Evolutionary conservation across 1,140 invertebrate species (phyloP), one percentile per base, ranked within the genome.

Genomic region (Magallana gigas): DNA sequence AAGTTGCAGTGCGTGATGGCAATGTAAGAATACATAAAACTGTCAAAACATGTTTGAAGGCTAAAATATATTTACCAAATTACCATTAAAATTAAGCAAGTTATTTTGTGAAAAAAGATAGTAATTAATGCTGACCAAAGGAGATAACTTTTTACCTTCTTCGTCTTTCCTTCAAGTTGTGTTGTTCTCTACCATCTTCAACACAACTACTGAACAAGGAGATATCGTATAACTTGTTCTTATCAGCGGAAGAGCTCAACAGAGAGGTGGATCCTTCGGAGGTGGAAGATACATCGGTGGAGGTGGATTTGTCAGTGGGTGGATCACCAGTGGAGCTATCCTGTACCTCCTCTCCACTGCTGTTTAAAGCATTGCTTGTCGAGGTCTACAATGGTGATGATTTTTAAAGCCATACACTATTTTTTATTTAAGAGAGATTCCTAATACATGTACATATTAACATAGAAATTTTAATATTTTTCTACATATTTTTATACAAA

Each of bases 141-240:
- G 36, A 48, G 12, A 57, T 6, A 16, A 18, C 36, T 23, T 0
- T 64, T 57, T 88, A 94, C 93, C 94, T 92, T 87, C 94, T 90
- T 48, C 92, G 92, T 57, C 94, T 92, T 90, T 94, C 94, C 84
- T 94, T 94, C 85, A 94, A 90, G 80, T 94, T 94, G 87, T 94
- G 94, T 85, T 91, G 91, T 87, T 94, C 93, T 89, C 92, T 90
- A 48, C 90, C 89, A 18, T 91, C 89, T 14, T 87, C 82, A 14
- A 84, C 56, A 56, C 84, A 84, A 57, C 81, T 57, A 83, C 48
- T 57, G 48, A 83, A 58, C 12, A 89, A 57, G 14, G 68, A 62
- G 57, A 89, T 86, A 16, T 83, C 56, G n/a, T 87, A 89, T 5
- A 76, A 76, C 57, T 84, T 83, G 57, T 87, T 83, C 8, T 86